Evolutionary conservation across 2,797 vertebrate species (phyloP).

Genomic region (Pipistrellus pygmaeus): DNA sequence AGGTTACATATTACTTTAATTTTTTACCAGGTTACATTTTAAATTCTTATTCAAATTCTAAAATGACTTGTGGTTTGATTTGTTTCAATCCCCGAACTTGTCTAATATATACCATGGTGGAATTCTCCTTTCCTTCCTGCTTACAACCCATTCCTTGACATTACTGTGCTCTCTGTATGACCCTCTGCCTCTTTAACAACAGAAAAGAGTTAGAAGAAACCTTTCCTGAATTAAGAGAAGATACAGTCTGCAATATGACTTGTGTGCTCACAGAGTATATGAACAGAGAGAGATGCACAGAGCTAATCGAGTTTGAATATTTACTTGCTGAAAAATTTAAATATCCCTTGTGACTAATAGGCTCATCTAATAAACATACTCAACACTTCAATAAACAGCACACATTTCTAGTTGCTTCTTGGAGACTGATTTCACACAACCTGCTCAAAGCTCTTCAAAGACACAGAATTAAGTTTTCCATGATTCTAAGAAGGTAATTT

Average conservation of each 20-base stretch:
- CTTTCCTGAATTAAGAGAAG: conserved; percentile 2
- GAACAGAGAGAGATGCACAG: not conserved
- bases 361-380: conserved; percentile 51
- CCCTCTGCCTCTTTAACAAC: not conserved
- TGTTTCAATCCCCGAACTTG: not conserved
- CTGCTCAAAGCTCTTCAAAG: conserved; percentile 63
- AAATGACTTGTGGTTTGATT: not conserved
- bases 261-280: not conserved
- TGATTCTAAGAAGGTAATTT: conserved; percentile 57
- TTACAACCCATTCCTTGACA: not conserved
- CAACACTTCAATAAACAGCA: conserved; percentile 50
- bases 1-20: not conserved
- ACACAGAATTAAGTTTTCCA: conserved; percentile 9
- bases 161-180: not conserved
- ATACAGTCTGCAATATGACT: not conserved
- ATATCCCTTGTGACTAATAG: not conserved
- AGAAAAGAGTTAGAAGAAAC: not conserved
- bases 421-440: conserved; percentile 35
- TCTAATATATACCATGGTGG: not conserved
- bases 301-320: conserved; percentile 37
- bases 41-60: conserved; percentile 40
- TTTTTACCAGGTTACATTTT: not conserved
- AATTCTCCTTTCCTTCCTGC: not conserved
- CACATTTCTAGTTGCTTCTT: conserved; percentile 42
- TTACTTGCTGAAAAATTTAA: conserved; percentile 55